A percentile compares a stretch with the other conserved stretches of the same genome.
Conservation (phyloP, 1,140 invertebrate species). For the Drosophila nasuta region DNA sequence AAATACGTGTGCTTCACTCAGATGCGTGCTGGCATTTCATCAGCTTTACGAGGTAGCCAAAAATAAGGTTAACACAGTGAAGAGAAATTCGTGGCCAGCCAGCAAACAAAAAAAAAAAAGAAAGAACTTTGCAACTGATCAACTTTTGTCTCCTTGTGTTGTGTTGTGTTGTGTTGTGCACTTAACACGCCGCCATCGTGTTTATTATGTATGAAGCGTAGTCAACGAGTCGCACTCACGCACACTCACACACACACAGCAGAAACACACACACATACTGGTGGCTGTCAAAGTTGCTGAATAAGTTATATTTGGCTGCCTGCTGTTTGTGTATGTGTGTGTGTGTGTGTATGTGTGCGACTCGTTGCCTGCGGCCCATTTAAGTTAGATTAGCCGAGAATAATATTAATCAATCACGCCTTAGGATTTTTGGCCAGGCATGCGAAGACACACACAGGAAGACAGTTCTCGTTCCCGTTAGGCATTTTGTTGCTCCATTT, state of each 20-base stretch:
- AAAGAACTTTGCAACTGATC: slow-evolving; percentile 41
- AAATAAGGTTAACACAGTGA: slow-evolving; percentile 50
- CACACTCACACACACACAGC: slow-evolving; percentile 37
- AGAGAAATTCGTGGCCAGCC: background rate
- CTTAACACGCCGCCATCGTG: slow-evolving; percentile 73
- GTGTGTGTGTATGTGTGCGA: slow-evolving; percentile 39
- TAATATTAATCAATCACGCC: slow-evolving; percentile 84
- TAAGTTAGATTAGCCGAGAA: slow-evolving; percentile 84
- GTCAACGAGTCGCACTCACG: slow-evolving; percentile 76
- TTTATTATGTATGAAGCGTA: slow-evolving; percentile 83
- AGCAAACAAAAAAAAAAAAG: slow-evolving; percentile 2
- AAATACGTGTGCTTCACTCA: slow-evolving; percentile 31
- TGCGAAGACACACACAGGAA: slow-evolving; percentile 13
- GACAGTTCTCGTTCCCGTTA: slow-evolving; percentile 27
- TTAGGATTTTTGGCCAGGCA: slow-evolving; percentile 64
- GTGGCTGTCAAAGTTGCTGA: slow-evolving; percentile 66
- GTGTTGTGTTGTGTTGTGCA: slow-evolving; percentile 46
- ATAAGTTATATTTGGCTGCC: slow-evolving; percentile 69
- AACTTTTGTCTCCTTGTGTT: slow-evolving; percentile 32
- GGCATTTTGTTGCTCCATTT: slow-evolving; percentile 82
- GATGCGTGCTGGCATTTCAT: slow-evolving; percentile 51
- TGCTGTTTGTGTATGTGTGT: slow-evolving; percentile 1
- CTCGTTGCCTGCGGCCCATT: slow-evolving; percentile 64
- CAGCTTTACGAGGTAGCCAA: slow-evolving; percentile 42
- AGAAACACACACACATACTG: background rate